Base-by-base conservation (phyloP, 2,888 invertebrate genomes). In the Tetranychus piercei region DNA sequence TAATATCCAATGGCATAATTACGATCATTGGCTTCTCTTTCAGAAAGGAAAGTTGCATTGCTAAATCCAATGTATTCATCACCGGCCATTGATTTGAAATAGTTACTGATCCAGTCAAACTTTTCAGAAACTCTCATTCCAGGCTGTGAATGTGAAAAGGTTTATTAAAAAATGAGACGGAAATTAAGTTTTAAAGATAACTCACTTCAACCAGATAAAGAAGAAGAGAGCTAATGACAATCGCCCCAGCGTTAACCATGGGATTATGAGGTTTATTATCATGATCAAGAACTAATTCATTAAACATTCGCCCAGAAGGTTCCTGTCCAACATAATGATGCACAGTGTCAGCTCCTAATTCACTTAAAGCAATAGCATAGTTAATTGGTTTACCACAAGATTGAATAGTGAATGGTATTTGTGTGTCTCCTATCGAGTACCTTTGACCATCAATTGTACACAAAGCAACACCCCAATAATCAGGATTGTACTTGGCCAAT, bases 201-300 rank as follows among this genome's bases (percentile, higher is more conserved):
- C 18, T 66, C 76, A 79, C 79, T 77, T 88, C 89, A 71, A 92
- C 88, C 80, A 92, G 83, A 4, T 89, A 87, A 82, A 91, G 90
- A 76, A 93, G 83, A 75, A 97, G 85, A 0, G 95, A 90, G 80
- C 93, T 93, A 3, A 92, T 87, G 76, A 97, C 86, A 80, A 97
- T 95, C 65, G 96, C 95, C n/a, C 97, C 97, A n/a, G 96, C 92
- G 83, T 97, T 97, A 78, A 97, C 94, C 94, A 97, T 94, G 0
- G 97, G 97, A 84, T 97, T 97, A 83, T 97, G 96, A 0, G 97
- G 97, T 90, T 86, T 83, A 94, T 94, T 92, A 81, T 92, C 91
- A 80, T 90, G 87, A 85, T 96, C 95, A 80, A 97, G 86, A 79
- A 94, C 89, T 77, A 97, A 88, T 85, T 94, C 94, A 84, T 96